phyloP scores from a whole-genome alignment of 2,797 vertebrate species.

The Pagetopsis macropterus region DNA sequence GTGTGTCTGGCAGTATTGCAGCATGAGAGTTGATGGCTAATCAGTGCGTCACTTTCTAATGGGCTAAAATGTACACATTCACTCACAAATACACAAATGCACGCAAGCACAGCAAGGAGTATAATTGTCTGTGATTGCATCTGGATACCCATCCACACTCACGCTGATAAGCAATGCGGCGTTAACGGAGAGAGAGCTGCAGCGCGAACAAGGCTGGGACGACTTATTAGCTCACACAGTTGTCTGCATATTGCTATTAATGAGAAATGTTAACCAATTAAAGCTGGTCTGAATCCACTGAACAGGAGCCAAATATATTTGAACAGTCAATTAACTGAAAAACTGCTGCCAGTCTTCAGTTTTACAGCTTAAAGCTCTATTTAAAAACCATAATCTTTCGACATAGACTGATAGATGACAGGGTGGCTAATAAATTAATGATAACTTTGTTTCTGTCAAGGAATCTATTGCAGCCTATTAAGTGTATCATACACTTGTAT shows the following conservation, averaged over 20 bases:
- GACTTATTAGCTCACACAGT: constrained; percentile 59
- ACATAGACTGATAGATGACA: background rate
- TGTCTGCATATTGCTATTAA: constrained; percentile 64
- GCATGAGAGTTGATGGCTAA: constrained; percentile 66
- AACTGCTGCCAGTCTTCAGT: constrained; percentile 12
- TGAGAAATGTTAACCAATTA: constrained; percentile 61
- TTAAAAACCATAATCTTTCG: background rate
- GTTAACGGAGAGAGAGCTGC: constrained; percentile 42
- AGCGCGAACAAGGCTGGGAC: constrained; percentile 23
- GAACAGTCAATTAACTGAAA: constrained; percentile 37
- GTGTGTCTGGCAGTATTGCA: constrained; percentile 59
- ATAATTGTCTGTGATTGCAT: constrained; percentile 78
- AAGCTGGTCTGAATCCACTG: constrained; percentile 41
- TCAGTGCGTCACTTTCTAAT: constrained; percentile 71
- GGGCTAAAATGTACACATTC: constrained; percentile 52
- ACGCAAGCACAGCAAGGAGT: constrained; percentile 56
- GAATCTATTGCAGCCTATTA: background rate
- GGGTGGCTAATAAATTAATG: background rate
- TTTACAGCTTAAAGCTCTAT: constrained; percentile 17
- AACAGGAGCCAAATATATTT: constrained; percentile 40
- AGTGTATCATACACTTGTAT: background rate
- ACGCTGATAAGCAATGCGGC: constrained; percentile 64
- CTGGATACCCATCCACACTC: constrained; percentile 68
- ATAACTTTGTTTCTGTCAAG: background rate
- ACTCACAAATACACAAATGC: constrained; percentile 10